phyloP scores from a whole-genome alignment of 2,888 invertebrate species.

The Anorthoa munda region DNA sequence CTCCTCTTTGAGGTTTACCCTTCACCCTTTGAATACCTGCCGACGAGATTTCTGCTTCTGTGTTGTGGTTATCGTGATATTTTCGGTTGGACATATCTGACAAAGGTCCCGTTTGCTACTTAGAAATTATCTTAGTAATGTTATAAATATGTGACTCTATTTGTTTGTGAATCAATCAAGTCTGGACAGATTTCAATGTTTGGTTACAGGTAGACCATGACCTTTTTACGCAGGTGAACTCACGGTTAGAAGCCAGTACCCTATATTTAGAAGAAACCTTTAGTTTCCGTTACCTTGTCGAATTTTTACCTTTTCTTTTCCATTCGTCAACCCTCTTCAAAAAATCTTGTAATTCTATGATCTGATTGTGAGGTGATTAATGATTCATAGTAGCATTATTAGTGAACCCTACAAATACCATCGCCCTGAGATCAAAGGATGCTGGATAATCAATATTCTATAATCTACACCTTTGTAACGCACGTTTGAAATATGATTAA shows the following conservation, averaged over 20 bases:
- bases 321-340: slow-evolving; percentile 4
- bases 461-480: slow-evolving; percentile 29
- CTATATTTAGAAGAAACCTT: not conserved
- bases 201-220: not conserved
- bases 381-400: slow-evolving; percentile 8
- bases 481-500: slow-evolving; percentile 39
- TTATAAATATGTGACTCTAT: too few species aligned
- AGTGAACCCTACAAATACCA: slow-evolving; percentile 9
- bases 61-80: slow-evolving; percentile 37
- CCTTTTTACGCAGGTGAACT: too few species aligned
- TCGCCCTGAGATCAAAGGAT: slow-evolving; percentile 33
- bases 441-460: slow-evolving; percentile 38
- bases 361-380: slow-evolving; percentile 18
- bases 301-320: slow-evolving; percentile 3
- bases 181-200: too few species aligned
- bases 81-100: slow-evolving; percentile 32
- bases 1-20: slow-evolving; percentile 47
- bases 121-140: slow-evolving; percentile 42
- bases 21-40: slow-evolving; percentile 48
- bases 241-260: too few species aligned
- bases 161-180: too few species aligned
- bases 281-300: not conserved
- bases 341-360: slow-evolving; percentile 7
- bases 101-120: slow-evolving; percentile 46
- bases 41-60: slow-evolving; percentile 41